Conservation (phyloP, 1,140 invertebrate species). For the Leptinotarsa lineolata region DNA sequence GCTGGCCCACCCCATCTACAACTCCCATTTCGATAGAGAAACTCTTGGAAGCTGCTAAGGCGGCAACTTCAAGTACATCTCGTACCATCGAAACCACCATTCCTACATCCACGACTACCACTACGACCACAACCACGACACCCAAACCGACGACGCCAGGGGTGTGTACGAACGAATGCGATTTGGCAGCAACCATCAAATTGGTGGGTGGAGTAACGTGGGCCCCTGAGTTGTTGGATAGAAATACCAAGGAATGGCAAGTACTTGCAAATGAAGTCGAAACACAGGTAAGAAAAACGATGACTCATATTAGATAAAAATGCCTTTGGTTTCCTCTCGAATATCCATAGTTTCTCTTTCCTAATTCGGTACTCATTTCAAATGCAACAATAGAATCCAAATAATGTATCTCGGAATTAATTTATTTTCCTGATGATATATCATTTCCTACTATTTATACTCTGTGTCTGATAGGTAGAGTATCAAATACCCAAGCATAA, state of each 20-base stretch:
- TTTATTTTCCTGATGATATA: no score
- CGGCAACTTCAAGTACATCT: constrained; percentile 61
- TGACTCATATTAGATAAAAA: no score
- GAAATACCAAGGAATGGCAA: constrained; percentile 85
- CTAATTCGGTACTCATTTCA: no score
- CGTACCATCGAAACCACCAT: constrained; percentile 60
- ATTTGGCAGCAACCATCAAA: constrained; percentile 81
- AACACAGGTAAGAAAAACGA: constrained; percentile 63
- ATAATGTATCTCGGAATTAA: no score
- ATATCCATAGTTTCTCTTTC: no score
- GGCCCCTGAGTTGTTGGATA: constrained; percentile 82
- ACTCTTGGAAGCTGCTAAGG: constrained; percentile 72
- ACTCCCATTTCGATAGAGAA: constrained; percentile 84
- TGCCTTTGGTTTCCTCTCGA: no score
- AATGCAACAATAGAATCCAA: no score
- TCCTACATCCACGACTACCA: constrained; percentile 71
- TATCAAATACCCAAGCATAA: no score
- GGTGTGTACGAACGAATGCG: constrained; percentile 76
- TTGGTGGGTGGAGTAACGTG: constrained; percentile 79
- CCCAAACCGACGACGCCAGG: constrained; percentile 78
- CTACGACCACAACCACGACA: constrained; percentile 77
- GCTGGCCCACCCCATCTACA: constrained; percentile 83
- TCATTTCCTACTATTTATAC: no score
- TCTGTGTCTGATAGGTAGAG: no score
- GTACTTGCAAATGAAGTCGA: constrained; percentile 78